phyloP scores from a whole-genome alignment of 2,888 invertebrate genomes.

The Pristionchus exspectatus region DNA sequence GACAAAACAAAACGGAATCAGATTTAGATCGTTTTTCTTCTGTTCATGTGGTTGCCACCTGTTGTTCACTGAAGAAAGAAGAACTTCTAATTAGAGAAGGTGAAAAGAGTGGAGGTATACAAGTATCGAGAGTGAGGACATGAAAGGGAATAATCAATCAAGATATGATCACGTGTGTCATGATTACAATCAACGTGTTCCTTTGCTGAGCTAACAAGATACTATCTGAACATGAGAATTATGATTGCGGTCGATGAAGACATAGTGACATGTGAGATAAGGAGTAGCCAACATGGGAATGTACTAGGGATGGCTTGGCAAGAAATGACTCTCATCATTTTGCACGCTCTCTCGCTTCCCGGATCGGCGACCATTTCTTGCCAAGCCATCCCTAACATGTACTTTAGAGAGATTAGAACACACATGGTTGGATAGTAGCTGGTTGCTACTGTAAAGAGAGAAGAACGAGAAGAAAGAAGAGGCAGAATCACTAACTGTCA shows the following conservation, averaged over 20 bases:
- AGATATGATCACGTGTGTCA: background rate
- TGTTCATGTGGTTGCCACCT: conserved; percentile 32
- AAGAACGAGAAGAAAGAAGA: background rate
- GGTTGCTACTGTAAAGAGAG: background rate
- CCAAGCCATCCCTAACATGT: no score
- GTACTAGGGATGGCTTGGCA: no score
- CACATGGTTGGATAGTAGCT: background rate
- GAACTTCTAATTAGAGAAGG: background rate
- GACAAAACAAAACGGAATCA: conserved; percentile 19
- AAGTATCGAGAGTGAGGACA: background rate
- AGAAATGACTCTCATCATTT: no score
- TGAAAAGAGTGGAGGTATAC: background rate
- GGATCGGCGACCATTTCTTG: no score
- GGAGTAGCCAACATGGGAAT: background rate
- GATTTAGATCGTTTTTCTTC: conserved; percentile 1
- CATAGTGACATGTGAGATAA: background rate
- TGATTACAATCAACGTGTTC: background rate
- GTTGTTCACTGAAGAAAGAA: background rate
- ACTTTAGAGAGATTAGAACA: background rate
- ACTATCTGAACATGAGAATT: background rate
- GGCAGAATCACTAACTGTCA: background rate
- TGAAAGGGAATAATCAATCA: background rate
- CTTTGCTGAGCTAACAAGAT: conserved; percentile 18
- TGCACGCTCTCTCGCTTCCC: no score
- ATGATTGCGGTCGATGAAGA: conserved; percentile 8